phyloP scores from a whole-genome alignment of 2,888 invertebrate genomes.

The Drosophila ezoana region DNA sequence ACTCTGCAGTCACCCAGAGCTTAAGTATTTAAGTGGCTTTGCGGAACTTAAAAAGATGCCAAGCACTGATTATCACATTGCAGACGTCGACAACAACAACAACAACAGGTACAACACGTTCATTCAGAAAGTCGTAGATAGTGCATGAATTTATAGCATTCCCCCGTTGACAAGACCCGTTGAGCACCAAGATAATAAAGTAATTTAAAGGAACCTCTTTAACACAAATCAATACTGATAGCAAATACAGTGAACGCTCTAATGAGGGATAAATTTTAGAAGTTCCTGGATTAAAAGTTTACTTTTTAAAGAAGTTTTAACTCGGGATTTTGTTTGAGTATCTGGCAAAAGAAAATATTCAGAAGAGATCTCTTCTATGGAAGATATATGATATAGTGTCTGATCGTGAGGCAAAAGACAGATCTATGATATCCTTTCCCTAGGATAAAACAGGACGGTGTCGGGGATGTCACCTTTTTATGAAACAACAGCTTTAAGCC shows the following conservation, averaged over 20 bases:
- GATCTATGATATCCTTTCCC: too few species aligned
- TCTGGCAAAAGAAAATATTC: too few species aligned
- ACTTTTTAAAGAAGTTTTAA: too few species aligned
- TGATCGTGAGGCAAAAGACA: too few species aligned
- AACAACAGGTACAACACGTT: constrained; percentile 2
- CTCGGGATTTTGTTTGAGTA: too few species aligned
- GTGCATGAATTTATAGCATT: constrained; percentile 34
- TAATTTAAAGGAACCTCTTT: constrained; percentile 5
- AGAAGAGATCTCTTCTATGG: too few species aligned
- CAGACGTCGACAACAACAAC: constrained; percentile 22
- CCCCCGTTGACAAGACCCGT: constrained; percentile 18
- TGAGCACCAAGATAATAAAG: constrained; percentile 43
- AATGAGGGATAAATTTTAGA: neutral
- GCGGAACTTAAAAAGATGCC: constrained; percentile 13
- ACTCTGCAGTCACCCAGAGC: too few species aligned
- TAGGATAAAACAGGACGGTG: too few species aligned
- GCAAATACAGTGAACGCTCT: neutral
- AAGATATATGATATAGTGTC: too few species aligned
- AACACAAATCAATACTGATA: constrained; percentile 42
- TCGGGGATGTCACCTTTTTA: too few species aligned
- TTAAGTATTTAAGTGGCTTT: neutral
- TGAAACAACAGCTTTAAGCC: too few species aligned
- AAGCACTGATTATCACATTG: constrained; percentile 9
- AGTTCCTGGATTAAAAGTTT: too few species aligned
- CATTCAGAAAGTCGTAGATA: constrained; percentile 40